Conservation (phyloP, 2,888 invertebrate genomes). For the Callosobruchus maculatus region DNA sequence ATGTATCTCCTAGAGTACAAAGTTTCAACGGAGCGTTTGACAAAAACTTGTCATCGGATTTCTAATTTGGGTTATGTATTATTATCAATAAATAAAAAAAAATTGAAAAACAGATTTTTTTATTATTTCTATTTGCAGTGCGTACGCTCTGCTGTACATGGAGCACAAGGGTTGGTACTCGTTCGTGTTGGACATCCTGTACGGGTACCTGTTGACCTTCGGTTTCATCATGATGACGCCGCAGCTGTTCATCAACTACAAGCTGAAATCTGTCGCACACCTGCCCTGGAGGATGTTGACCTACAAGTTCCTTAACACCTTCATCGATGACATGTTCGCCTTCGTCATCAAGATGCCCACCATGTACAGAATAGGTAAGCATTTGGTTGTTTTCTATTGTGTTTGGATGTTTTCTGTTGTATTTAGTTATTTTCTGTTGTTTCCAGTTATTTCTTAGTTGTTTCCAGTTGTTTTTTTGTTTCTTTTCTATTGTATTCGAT, state of each 20-base stretch:
- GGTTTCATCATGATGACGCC: conserved; percentile 99
- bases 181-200: conserved; percentile 92
- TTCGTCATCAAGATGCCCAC: conserved; percentile 99
- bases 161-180: conserved; percentile 99
- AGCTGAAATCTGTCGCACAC: conserved; percentile 97
- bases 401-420: no score
- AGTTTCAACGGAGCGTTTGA: no score
- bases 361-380: conserved; percentile 79
- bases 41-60: no score
- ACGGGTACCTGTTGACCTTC: conserved; percentile 96
- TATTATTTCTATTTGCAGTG: conserved; percentile 48
- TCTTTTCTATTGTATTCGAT: no score
- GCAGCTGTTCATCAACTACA: conserved; percentile 98
- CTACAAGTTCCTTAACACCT: conserved; percentile 98
- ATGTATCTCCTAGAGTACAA: no score
- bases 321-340: conserved; percentile 99
- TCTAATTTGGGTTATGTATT: no score
- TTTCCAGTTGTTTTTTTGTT: no score
- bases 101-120: no score
- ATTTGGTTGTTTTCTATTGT: no score
- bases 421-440: no score
- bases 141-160: conserved; percentile 91
- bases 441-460: no score
- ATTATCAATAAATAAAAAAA: no score
- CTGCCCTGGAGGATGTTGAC: conserved; percentile 99